A percentile compares a stretch with the other conserved stretches of the same genome.
Conservation (phyloP, 2,797 vertebrate species). For the Hafferia zeledoni region DNA sequence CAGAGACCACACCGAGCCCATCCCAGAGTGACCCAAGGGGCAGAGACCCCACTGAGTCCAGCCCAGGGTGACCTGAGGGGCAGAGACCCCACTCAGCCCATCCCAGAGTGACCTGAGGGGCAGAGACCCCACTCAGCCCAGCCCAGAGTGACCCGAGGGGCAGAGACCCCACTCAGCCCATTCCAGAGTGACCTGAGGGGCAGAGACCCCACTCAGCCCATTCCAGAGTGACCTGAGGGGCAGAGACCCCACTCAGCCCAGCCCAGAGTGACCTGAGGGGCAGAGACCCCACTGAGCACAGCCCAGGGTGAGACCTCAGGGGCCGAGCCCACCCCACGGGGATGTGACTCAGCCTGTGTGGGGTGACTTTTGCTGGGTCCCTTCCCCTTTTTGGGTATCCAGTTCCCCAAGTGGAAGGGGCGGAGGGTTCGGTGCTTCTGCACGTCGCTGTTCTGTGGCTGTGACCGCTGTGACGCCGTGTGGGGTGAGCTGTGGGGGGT, state of each 20-base stretch:
- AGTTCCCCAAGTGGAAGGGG: neutral
- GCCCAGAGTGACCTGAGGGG: too few species aligned
- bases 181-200: too few species aligned
- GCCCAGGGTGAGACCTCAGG: too few species aligned
- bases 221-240: rapidly evolving
- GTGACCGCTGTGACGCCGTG: neutral
- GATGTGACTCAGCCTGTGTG: neutral
- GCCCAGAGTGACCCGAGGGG: too few species aligned
- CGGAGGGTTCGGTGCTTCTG: rapidly evolving
- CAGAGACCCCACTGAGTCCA: neutral
- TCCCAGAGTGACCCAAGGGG: too few species aligned
- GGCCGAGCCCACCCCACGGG: neutral
- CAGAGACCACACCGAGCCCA: too few species aligned
- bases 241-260: too few species aligned
- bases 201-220: neutral
- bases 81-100: too few species aligned
- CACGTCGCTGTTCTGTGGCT: rapidly evolving
- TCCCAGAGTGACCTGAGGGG: too few species aligned
- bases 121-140: too few species aligned
- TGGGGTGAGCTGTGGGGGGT: neutral
- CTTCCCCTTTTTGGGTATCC: neutral
- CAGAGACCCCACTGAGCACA: neutral
- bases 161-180: too few species aligned
- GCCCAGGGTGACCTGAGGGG: neutral
- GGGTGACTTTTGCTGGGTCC: neutral